phyloP scores from a whole-genome alignment of 2,797 vertebrate species.

The Pseudocheirus occidentalis region DNA sequence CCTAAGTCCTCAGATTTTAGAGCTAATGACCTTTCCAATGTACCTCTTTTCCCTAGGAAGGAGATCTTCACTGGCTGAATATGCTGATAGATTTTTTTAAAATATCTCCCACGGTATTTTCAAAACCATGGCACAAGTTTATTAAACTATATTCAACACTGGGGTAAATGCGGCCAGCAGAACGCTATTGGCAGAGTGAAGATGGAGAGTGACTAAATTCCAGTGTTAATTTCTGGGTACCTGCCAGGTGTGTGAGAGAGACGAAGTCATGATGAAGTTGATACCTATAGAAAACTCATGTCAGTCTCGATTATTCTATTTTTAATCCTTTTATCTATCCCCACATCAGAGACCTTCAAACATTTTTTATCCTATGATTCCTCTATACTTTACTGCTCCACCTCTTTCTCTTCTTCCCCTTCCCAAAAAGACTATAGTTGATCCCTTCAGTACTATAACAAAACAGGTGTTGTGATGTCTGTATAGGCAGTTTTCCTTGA shows the following conservation, averaged over 20 bases:
- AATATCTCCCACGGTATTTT: not conserved
- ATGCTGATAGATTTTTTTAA: not conserved
- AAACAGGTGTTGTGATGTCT: slow-evolving; percentile 38
- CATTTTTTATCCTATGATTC: slow-evolving; percentile 30
- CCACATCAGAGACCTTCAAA: slow-evolving; percentile 14
- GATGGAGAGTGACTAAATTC: slow-evolving; percentile 17
- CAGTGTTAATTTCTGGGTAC: slow-evolving; percentile 22
- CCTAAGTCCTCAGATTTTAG: not conserved
- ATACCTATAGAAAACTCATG: slow-evolving; percentile 41
- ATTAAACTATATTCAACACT: not conserved
- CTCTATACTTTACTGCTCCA: not conserved
- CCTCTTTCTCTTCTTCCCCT: not conserved
- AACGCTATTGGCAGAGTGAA: slow-evolving; percentile 37
- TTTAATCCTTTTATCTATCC: not conserved
- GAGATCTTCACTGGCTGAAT: not conserved
- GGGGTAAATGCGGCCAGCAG: not conserved
- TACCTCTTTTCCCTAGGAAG: not conserved
- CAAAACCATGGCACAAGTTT: slow-evolving; percentile 10
- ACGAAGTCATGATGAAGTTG: slow-evolving; percentile 14
- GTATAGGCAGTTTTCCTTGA: slow-evolving; percentile 22
- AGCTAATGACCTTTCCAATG: not conserved
- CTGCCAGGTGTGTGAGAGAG: not conserved
- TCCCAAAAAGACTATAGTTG: not conserved
- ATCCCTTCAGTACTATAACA: slow-evolving; percentile 26
- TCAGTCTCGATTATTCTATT: not conserved